These are phyloP conservation scores for Fratercula arctica DNA, from an alignment of 2,797 vertebrate genomes.

Conservation along the genomic window DNA sequence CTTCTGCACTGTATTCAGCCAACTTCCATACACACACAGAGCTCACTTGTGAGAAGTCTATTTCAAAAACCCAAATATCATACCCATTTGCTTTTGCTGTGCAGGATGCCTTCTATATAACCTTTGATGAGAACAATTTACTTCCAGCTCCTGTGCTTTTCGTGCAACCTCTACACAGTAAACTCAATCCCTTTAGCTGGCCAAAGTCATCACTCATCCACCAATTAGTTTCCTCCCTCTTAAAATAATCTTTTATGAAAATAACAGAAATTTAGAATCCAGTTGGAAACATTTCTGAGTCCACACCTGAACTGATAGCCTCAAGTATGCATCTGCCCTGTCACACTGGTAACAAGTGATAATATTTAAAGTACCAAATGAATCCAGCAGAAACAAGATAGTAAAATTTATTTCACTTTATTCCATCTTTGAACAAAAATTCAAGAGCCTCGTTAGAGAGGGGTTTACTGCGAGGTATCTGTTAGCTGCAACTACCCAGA, in stretches of 20 bases:
- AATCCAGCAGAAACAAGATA: neutral
- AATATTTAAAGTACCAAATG: neutral
- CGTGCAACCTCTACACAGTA: neutral
- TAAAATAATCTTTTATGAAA: neutral
- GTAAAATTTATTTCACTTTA: neutral
- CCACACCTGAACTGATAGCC: rapidly evolving
- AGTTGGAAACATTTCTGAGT: neutral
- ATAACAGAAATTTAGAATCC: neutral
- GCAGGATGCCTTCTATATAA: neutral
- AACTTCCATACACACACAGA: neutral
- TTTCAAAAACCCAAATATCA: neutral
- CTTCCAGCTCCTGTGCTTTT: neutral
- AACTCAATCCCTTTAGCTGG: neutral
- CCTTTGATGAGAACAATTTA: neutral
- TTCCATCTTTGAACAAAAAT: neutral
- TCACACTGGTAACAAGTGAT: neutral
- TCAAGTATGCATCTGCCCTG: neutral
- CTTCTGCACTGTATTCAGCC: neutral
- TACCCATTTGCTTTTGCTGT: neutral
- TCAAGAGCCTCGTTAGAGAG: neutral
- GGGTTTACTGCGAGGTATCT: neutral
- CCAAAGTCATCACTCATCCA: neutral
- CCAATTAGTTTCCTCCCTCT: neutral
- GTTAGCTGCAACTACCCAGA: neutral
- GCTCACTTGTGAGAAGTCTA: neutral